Conservation (phyloP, 2,113 vertebrate species). For the Thamnophis sirtalis region DNA sequence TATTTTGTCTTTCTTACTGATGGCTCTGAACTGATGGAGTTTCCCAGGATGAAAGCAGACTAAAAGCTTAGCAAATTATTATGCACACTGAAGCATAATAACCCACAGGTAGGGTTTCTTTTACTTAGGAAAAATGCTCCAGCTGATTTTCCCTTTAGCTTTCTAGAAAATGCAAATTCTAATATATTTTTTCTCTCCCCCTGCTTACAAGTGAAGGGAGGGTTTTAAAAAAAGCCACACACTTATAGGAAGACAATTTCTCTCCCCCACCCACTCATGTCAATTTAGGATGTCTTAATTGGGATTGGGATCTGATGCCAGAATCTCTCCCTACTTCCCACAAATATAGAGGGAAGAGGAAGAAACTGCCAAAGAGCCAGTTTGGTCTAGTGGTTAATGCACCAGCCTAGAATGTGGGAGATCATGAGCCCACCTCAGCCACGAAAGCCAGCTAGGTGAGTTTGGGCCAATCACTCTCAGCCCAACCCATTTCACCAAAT, state of each 20-base stretch:
- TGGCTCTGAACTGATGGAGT: not conserved
- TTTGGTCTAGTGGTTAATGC: not conserved
- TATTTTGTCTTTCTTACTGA: not conserved
- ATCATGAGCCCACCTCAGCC: not conserved
- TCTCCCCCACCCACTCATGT: not conserved
- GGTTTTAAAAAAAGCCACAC: not conserved
- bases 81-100: not conserved
- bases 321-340: not conserved
- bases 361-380: not conserved
- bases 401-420: not conserved
- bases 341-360: not conserved
- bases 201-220: not conserved
- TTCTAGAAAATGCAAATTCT: conserved; percentile 84
- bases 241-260: not conserved
- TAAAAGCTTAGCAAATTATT: not conserved
- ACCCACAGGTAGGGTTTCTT: conserved; percentile 50
- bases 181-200: conserved; percentile 76
- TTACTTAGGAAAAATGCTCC: conserved; percentile 69
- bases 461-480: not conserved
- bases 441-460: not conserved
- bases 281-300: not conserved
- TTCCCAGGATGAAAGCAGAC: rapidly evolving
- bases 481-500: not conserved
- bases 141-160: conserved; percentile 76
- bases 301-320: not conserved